These are phyloP conservation scores for Bacillus rossius DNA, from an alignment of 1,140 invertebrate genomes.

Conservation along the genomic window DNA sequence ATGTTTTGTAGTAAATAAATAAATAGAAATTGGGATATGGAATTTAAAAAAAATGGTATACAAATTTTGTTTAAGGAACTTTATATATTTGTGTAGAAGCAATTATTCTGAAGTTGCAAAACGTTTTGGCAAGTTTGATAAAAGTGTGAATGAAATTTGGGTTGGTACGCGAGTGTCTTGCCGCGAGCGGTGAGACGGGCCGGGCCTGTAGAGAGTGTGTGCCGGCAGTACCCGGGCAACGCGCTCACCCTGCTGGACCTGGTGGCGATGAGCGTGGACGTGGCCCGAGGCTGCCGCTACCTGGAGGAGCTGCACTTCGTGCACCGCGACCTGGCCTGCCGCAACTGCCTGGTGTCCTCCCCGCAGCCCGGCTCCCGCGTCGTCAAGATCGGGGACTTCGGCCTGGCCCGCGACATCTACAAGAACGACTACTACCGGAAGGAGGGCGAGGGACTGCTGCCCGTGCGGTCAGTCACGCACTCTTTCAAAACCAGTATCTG, in stretches of 20 bases:
- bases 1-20: too few relatives aligned
- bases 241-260: slow-evolving; percentile 75
- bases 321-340: slow-evolving; percentile 90
- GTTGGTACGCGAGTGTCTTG: too few relatives aligned
- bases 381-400: slow-evolving; percentile 97
- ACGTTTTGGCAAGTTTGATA: too few relatives aligned
- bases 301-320: slow-evolving; percentile 94
- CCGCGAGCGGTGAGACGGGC: too few relatives aligned
- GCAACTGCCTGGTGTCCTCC: slow-evolving; percentile 87
- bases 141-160: too few relatives aligned
- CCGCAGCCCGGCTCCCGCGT: slow-evolving; percentile 60
- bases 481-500: too few relatives aligned
- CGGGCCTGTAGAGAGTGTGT: too few relatives aligned
- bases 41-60: too few relatives aligned
- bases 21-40: too few relatives aligned
- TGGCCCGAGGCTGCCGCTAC: slow-evolving; percentile 88
- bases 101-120: too few relatives aligned
- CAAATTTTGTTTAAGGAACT: too few relatives aligned
- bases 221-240: slow-evolving; percentile 43
- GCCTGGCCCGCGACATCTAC: slow-evolving; percentile 90
- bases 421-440: slow-evolving; percentile 96
- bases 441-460: slow-evolving; percentile 54
- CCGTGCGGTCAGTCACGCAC: slow-evolving; percentile 47
- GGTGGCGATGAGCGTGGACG: slow-evolving; percentile 89
- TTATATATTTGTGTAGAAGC: too few relatives aligned